These are phyloP conservation scores for Lycopodina hypogea DNA, from an alignment of 37 sponge, comb jelly and placozoan genomes.

Conservation along the genomic window DNA sequence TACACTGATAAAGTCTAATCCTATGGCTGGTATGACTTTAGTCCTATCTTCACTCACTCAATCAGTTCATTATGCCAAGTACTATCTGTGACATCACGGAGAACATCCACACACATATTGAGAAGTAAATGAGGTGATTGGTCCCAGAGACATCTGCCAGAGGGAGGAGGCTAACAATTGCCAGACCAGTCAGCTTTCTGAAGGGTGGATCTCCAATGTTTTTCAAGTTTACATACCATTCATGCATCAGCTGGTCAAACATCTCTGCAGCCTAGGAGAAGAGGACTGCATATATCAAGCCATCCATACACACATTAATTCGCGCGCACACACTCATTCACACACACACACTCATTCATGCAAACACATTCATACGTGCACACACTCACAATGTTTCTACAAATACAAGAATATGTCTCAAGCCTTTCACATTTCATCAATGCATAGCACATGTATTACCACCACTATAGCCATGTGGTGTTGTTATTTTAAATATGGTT, in stretches of 20 bases:
- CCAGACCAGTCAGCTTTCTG: slow-evolving; percentile 78
- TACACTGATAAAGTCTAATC: too few species aligned
- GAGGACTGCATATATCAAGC: not conserved
- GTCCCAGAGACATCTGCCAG: slow-evolving; percentile 62
- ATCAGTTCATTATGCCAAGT: slow-evolving; percentile 26
- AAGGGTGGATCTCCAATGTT: slow-evolving; percentile 38
- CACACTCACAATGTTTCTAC: too few species aligned
- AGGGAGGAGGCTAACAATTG: slow-evolving; percentile 63
- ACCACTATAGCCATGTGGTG: too few species aligned
- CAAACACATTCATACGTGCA: too few species aligned
- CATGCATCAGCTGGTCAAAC: slow-evolving; percentile 51
- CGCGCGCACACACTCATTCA: too few species aligned
- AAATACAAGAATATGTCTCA: too few species aligned
- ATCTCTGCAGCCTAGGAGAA: slow-evolving; percentile 35
- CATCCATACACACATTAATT: too few species aligned
- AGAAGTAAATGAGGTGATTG: slow-evolving; percentile 49
- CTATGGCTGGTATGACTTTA: too few species aligned
- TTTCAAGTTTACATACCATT: slow-evolving; percentile 58
- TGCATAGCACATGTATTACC: too few species aligned
- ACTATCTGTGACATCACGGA: slow-evolving; percentile 70
- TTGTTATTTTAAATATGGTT: too few species aligned
- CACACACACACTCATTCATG: too few species aligned
- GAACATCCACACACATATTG: slow-evolving; percentile 73
- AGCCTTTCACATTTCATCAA: too few species aligned
- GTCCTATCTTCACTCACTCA: slow-evolving; percentile 63